Base-by-base conservation (phyloP, 2,797 vertebrate species). In the Leptoclinus maculatus region DNA sequence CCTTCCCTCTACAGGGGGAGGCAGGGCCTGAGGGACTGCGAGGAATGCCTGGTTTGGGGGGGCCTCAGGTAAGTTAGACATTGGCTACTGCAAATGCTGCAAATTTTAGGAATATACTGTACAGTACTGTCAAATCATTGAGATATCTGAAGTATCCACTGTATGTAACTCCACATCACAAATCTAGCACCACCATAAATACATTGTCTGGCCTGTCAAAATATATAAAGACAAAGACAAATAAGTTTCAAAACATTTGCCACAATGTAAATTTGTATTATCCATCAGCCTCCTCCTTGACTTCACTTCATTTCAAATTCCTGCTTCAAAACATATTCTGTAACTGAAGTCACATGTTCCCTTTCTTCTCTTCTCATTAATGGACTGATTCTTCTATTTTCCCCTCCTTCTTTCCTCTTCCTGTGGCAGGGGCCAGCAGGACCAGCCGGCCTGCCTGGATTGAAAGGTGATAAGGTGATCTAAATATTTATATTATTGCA, bases 401-500 rank as follows among this genome's bases (percentile, higher is more conserved):
- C 32, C 36, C 43, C 47, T 57, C 45, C 14, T 41, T 53, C 54
- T 49, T 51, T 77, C 60, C 14, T 82, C 74, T 91, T 70, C 78
- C 74, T 88, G 83, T 90, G 80, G 76, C 91, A 99, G 98, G 98
- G 98, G 90, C 95, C 96, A 85, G 91, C 93, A 58, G 98, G 98
- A 92, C 97, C 94, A 92, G 91, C 89, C 79, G 98, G 98, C 88
- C 96, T 95, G 87, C 95, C 96, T 94, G 98, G 98, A 99, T 96
- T 99, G 97, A 99, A 99, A 99, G 98, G 98, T 99, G 98, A 99
- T 99, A 99, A 99, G 98, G 98, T 99, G 98, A 99, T 97, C 96
- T 98, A 97, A 99, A 96, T 98, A 96, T 97, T 99, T 97, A 91
- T 91, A 93, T 97, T 98, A 95, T 97, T 94, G 94, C 87, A 94